Percentiles rank a stretch among this genome's conserved stretches.
Evolutionary conservation across 2,888 invertebrate genomes (phyloP).

Genomic region (Thereva nobilitata): DNA sequence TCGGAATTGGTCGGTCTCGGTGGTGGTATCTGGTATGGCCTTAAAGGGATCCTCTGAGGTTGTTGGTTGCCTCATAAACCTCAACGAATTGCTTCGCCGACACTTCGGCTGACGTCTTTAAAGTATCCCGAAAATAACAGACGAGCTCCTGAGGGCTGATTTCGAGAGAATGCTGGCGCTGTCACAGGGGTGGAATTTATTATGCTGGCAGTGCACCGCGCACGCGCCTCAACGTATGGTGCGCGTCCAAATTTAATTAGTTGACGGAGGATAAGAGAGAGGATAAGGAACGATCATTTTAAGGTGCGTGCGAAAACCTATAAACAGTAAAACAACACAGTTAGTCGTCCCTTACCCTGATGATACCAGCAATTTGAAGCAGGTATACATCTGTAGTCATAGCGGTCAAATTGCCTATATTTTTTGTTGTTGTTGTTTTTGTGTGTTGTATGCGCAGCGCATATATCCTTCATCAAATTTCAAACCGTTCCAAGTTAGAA

Average conservation of each 20-base stretch:
- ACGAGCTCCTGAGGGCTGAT: conserved; percentile 16
- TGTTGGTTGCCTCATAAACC: conserved; percentile 14
- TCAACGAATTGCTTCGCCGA: conserved; percentile 4
- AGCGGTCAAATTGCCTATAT: neutral
- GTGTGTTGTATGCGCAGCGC: neutral
- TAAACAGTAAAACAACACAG: neutral
- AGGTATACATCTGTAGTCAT: conserved; percentile 25
- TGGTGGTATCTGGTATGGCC: no score
- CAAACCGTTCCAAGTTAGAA: no score
- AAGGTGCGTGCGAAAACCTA: conserved; percentile 17
- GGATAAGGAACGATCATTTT: neutral
- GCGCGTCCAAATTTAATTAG: conserved; percentile 34
- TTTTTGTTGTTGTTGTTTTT: neutral
- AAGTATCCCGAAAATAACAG: conserved; percentile 21
- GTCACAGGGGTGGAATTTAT: conserved; percentile 35
- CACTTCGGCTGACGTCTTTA: conserved; percentile 6
- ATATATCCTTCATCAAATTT: neutral
- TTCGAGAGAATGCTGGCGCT: conserved; percentile 18
- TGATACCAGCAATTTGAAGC: conserved; percentile 10
- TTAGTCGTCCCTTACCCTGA: neutral
- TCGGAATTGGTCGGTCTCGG: conserved; percentile 22
- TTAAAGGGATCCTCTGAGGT: neutral
- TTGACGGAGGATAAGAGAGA: conserved; percentile 10
- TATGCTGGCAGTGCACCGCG: conserved; percentile 16
- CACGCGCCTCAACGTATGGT: conserved; percentile 35